Conservation (phyloP, 1,140 invertebrate genomes). For the Heliconius himera region DNA sequence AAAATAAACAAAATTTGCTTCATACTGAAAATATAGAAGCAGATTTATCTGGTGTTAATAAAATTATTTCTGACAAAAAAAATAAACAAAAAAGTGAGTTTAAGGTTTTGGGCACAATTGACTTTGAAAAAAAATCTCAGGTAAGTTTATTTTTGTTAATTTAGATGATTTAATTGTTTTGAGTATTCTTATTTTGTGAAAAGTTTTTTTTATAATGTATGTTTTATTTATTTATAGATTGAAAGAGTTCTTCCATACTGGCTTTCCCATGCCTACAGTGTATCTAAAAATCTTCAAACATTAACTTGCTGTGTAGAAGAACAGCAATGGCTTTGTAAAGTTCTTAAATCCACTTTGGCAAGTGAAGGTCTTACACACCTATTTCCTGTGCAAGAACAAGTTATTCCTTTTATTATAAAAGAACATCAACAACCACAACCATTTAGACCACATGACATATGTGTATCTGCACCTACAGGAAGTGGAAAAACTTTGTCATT, state of each 20-base stretch:
- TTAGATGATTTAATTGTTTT: too few relatives aligned
- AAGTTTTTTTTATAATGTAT: constrained; percentile 17
- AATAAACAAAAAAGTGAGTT: constrained; percentile 61
- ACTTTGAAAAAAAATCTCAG: constrained; percentile 76
- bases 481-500: constrained; percentile 98
- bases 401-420: constrained; percentile 91
- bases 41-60: constrained; percentile 35
- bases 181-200: too few relatives aligned
- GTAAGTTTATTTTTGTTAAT: constrained; percentile 44
- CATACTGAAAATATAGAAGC: constrained; percentile 32
- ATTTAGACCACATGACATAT: constrained; percentile 92
- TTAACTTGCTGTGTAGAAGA: constrained; percentile 83
- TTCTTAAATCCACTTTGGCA: constrained; percentile 85
- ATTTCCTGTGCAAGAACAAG: constrained; percentile 93
- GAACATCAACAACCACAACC: constrained; percentile 82
- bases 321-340: constrained; percentile 83
- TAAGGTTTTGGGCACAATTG: constrained; percentile 80
- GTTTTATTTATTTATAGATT: constrained; percentile 70
- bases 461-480: constrained; percentile 98
- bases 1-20: constrained; percentile 24
- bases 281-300: constrained; percentile 87
- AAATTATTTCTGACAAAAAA: constrained; percentile 30
- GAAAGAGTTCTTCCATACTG: constrained; percentile 92
- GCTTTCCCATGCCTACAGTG: constrained; percentile 90
- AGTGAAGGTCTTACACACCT: constrained; percentile 89